phyloP scores from a whole-genome alignment of 2,113 vertebrate species.

The Polypterus senegalus region DNA sequence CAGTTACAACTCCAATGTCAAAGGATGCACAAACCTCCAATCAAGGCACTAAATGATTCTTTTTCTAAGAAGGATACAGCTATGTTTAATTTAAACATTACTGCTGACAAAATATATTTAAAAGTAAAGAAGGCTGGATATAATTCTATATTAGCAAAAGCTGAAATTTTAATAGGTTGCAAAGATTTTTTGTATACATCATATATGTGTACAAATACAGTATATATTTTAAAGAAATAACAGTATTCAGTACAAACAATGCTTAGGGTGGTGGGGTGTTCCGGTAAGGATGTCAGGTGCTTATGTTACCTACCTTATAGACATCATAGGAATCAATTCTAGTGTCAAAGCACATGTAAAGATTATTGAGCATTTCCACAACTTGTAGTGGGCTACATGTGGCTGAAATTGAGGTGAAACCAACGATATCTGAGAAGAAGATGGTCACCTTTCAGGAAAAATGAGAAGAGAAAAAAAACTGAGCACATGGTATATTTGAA shows the following conservation, averaged over 20 bases:
- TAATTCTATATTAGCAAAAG: too few relatives aligned
- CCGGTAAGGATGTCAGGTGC: background rate
- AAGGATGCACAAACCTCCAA: too few relatives aligned
- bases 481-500: background rate
- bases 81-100: too few relatives aligned
- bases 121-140: too few relatives aligned
- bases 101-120: too few relatives aligned
- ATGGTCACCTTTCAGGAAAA: slow-evolving; percentile 61
- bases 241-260: background rate
- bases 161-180: too few relatives aligned
- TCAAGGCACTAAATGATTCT: too few relatives aligned
- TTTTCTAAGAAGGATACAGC: too few relatives aligned
- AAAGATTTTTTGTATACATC: too few relatives aligned
- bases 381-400: slow-evolving; percentile 74
- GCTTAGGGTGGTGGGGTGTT: background rate
- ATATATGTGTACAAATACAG: too few relatives aligned
- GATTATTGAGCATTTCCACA: slow-evolving; percentile 76
- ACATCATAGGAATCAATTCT: slow-evolving; percentile 74
- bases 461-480: slow-evolving; percentile 5
- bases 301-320: slow-evolving; percentile 57
- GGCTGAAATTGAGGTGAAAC: slow-evolving; percentile 73
- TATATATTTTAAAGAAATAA: too few relatives aligned
- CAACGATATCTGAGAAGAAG: slow-evolving; percentile 80
- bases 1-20: too few relatives aligned
- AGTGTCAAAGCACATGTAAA: slow-evolving; percentile 74